phyloP scores from a whole-genome alignment of 2,113 vertebrate species.

The Sterna hirundo region DNA sequence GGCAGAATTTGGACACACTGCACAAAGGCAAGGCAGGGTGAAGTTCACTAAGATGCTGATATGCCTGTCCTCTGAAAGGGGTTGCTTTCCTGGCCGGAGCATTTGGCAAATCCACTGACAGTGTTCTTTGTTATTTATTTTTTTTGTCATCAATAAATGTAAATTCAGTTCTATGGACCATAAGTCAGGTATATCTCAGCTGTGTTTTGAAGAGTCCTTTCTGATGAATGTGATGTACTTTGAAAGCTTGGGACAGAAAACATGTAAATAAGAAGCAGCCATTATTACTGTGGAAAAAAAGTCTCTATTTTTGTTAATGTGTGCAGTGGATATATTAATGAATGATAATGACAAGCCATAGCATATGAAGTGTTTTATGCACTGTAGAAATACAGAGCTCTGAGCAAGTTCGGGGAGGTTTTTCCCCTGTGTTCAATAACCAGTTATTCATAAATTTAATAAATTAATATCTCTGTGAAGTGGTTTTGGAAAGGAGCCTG shows the following conservation, averaged over 20 bases:
- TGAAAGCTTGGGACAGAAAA: not conserved
- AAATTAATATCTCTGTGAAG: constrained; percentile 5
- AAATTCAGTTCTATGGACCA: not conserved
- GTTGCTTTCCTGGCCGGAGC: not conserved
- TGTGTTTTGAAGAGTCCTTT: not conserved
- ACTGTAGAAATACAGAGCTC: not conserved
- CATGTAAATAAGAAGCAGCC: not conserved
- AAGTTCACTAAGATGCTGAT: not conserved
- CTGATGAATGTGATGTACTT: rapidly evolving
- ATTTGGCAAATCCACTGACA: not conserved
- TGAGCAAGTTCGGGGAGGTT: not conserved
- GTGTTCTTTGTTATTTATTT: not conserved
- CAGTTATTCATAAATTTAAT: not conserved
- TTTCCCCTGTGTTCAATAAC: not conserved
- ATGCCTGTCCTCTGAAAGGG: not conserved
- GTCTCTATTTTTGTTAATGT: not conserved
- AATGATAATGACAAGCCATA: not conserved
- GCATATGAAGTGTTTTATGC: not conserved
- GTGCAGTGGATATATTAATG: not conserved
- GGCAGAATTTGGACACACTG: not conserved
- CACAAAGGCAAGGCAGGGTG: not conserved
- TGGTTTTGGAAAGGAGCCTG: constrained; percentile 45
- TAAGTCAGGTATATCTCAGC: rapidly evolving
- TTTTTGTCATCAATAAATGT: not conserved
- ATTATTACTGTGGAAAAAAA: not conserved